Conservation (phyloP, 2,113 vertebrate genomes). For the Sebastes schlegelii region DNA sequence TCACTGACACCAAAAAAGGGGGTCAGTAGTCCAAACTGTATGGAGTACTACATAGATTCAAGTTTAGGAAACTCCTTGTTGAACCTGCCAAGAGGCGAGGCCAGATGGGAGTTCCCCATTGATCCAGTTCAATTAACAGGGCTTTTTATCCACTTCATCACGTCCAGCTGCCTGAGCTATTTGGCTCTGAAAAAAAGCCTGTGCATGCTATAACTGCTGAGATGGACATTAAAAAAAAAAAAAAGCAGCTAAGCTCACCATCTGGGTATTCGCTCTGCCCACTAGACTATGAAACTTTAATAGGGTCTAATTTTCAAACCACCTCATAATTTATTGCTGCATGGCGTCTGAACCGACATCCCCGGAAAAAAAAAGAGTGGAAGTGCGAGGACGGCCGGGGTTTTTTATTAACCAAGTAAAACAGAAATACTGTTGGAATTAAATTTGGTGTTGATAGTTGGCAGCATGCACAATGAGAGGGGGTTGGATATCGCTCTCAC, state of each 20-base stretch:
- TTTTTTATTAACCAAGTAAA: conserved; percentile 27
- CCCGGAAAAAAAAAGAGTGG: neutral
- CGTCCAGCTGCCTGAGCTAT: conserved; percentile 43
- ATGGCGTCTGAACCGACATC: conserved; percentile 27
- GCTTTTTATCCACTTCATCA: conserved; percentile 60
- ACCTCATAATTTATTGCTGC: conserved; percentile 55
- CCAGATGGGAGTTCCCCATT: conserved; percentile 47
- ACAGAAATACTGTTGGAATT: conserved; percentile 11
- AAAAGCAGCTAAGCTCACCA: conserved; percentile 17
- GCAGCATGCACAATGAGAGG: conserved; percentile 13
- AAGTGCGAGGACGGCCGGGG: neutral
- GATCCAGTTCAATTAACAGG: conserved; percentile 64
- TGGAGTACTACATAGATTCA: conserved; percentile 21
- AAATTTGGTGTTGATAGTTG: conserved; percentile 21
- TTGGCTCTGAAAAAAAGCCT: conserved; percentile 43
- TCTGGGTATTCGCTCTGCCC: conserved; percentile 52
- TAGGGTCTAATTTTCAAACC: conserved; percentile 65
- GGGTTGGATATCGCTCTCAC: conserved; percentile 12
- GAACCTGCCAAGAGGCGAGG: conserved; percentile 47
- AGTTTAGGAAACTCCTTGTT: conserved; percentile 37
- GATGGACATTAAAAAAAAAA: conserved; percentile 28
- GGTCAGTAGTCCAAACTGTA: conserved; percentile 15
- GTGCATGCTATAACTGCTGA: conserved; percentile 49
- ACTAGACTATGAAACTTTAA: conserved; percentile 67
- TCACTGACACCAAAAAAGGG: conserved; percentile 1